Evolutionary conservation across 1,140 invertebrate species (phyloP), one percentile per base, ranked within the genome.

Genomic region (Drosophila truncata): DNA sequence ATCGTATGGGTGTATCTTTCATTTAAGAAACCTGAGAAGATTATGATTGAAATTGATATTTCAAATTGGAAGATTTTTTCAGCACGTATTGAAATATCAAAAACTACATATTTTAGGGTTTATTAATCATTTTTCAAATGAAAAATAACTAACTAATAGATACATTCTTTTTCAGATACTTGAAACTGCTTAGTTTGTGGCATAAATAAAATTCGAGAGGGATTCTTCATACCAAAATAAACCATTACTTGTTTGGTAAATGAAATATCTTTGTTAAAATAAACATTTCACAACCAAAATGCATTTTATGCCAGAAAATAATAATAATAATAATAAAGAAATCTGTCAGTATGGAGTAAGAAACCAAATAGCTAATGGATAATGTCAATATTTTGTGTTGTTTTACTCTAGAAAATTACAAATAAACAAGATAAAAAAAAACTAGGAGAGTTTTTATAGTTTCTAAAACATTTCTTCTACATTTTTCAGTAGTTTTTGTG

Each of bases 1-100:
- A 37, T 55, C 52, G 20, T 11, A 37, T 25, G 14, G 25, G 16
- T 18, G 42, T 67, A 39, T 65, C 41, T 37, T 63, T 35, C 37
- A 14, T 8, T 1, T 2, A 23, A 11, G 66, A 54, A 70, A 70
- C 47, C 37, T 6, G 47, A 70, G 66, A 52, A 41, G 29, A 31
- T 46, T 47, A 13, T 11, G 3, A 4, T 27, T 66, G 62, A 54
- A 70, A 70, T 54, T 23, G 47, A 70, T 70, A 70, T 67, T 54
- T 67, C 47, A 16, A 70, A 54, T 70, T 44, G 47, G 29, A 0
- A 54, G 13, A 52, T 8, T n/a, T 8, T n/a, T n/a, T 49, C 27
- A 7, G n/a, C 2, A 8, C 10, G 27, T 14, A 14, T 52, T 25
- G 4, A 25, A 25, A 35, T 55, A 20, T 37, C 20, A 52, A 20